Conservation (phyloP, 1,140 invertebrate species). For the Achatina immaculata region DNA sequence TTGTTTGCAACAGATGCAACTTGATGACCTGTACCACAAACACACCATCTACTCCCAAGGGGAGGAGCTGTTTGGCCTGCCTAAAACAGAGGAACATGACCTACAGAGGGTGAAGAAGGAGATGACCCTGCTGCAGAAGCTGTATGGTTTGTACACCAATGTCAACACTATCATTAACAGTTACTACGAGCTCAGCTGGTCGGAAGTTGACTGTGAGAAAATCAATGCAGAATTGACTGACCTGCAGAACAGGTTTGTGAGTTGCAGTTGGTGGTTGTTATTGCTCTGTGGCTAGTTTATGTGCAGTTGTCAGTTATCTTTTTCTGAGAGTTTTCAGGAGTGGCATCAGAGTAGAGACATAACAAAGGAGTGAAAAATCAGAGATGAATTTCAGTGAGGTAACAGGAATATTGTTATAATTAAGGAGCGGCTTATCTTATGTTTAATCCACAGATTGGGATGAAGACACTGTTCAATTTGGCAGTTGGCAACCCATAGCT, state of each 20-base stretch:
- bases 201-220: slow-evolving; percentile 95
- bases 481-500: too few relatives aligned
- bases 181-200: slow-evolving; percentile 97
- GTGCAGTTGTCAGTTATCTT: too few relatives aligned
- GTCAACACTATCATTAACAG: slow-evolving; percentile 94
- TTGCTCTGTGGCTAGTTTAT: background rate
- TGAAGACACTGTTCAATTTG: too few relatives aligned
- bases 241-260: slow-evolving; percentile 91
- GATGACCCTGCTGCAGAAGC: slow-evolving; percentile 90
- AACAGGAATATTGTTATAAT: too few relatives aligned
- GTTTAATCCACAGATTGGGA: too few relatives aligned
- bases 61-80: slow-evolving; percentile 91
- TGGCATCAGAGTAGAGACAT: too few relatives aligned
- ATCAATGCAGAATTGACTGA: slow-evolving; percentile 97
- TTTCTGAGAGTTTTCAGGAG: too few relatives aligned
- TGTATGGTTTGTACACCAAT: slow-evolving; percentile 95
- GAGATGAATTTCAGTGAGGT: too few relatives aligned
- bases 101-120: slow-evolving; percentile 92
- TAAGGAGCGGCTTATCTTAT: too few relatives aligned
- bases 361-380: too few relatives aligned
- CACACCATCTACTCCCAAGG: slow-evolving; percentile 91
- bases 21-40: slow-evolving; percentile 94
- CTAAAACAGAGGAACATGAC: slow-evolving; percentile 90
- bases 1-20: slow-evolving; percentile 85
- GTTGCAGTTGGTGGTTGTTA: background rate